A percentile compares a stretch with the other conserved stretches of the same genome.
phyloP scores from a whole-genome alignment of 1,140 invertebrate genomes.

The Carcinoscorpius rotundicauda region DNA sequence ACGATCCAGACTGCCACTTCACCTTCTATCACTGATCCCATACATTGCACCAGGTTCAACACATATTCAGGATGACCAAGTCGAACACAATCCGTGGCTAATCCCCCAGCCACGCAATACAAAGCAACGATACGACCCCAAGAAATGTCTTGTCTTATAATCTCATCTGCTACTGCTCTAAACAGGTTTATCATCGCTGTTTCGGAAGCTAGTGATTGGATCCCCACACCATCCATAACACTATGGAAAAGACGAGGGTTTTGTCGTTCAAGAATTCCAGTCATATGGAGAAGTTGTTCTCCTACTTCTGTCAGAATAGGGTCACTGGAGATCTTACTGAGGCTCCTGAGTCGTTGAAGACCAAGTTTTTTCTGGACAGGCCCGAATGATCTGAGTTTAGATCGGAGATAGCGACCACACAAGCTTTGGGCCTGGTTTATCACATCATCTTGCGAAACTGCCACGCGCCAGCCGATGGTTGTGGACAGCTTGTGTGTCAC shows the following conservation, averaged over 20 bases:
- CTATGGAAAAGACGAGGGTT: slow-evolving; percentile 45
- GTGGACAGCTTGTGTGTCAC: not conserved
- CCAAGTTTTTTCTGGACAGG: slow-evolving; percentile 55
- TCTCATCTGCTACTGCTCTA: slow-evolving; percentile 43
- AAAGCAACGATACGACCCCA: slow-evolving; percentile 57
- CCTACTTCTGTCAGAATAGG: slow-evolving; percentile 25
- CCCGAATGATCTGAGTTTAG: slow-evolving; percentile 48
- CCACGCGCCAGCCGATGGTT: too few relatives aligned
- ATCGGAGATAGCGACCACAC: slow-evolving; percentile 51
- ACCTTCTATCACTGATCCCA: slow-evolving; percentile 49
- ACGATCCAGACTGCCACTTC: slow-evolving; percentile 53
- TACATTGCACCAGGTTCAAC: slow-evolving; percentile 44
- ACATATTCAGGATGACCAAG: slow-evolving; percentile 41
- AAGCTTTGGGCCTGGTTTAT: slow-evolving; percentile 44
- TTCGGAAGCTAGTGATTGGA: slow-evolving; percentile 35
- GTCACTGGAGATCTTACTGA: slow-evolving; percentile 11
- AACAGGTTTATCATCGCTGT: slow-evolving; percentile 42
- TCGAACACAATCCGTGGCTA: slow-evolving; percentile 52
- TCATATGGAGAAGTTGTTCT: slow-evolving; percentile 21
- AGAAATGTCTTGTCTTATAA: slow-evolving; percentile 41
- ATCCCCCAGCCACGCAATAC: slow-evolving; percentile 50
- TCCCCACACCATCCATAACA: slow-evolving; percentile 42
- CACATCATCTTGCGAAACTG: slow-evolving; percentile 25
- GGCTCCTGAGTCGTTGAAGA: slow-evolving; percentile 41
- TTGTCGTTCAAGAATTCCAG: slow-evolving; percentile 10